Evolutionary conservation across 2,888 invertebrate species (phyloP).

Genomic region (Tethea ocularis): DNA sequence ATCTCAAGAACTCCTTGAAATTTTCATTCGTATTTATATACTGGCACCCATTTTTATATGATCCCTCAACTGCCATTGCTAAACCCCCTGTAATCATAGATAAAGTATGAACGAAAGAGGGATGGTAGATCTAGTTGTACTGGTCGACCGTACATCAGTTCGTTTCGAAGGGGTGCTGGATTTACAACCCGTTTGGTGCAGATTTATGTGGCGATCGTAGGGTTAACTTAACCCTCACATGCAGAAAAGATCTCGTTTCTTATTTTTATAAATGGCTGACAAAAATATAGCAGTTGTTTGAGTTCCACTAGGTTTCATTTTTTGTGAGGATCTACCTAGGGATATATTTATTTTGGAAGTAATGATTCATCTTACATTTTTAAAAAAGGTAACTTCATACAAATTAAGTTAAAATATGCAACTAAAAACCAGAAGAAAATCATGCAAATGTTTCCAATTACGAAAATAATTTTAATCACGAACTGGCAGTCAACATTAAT

Average conservation of each 20-base stretch:
- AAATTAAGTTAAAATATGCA: background rate
- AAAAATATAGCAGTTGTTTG: conserved; percentile 61
- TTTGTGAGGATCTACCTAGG: too few species aligned
- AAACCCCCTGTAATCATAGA: conserved; percentile 11
- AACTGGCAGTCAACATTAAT: background rate
- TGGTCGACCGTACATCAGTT: conserved; percentile 64
- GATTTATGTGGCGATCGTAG: conserved; percentile 72
- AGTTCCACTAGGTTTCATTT: background rate
- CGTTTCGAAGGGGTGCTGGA: conserved; percentile 64
- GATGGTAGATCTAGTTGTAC: conserved; percentile 37
- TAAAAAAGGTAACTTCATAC: too few species aligned
- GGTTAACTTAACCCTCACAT: conserved; percentile 68
- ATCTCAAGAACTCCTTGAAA: conserved; percentile 68
- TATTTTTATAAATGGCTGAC: conserved; percentile 73
- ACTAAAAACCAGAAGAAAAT: background rate
- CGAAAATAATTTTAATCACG: background rate
- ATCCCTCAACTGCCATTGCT: conserved; percentile 34
- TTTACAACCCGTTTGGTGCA: conserved; percentile 80
- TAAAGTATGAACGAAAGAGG: conserved; percentile 16
- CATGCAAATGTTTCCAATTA: background rate
- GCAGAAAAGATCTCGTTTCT: conserved; percentile 77
- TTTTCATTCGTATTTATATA: conserved; percentile 74
- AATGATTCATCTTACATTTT: too few species aligned
- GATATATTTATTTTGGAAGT: conserved; percentile 7
- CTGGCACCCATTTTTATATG: conserved; percentile 44